Percentiles rank a stretch among this genome's conserved stretches.
These are phyloP conservation scores for Oreortyx pictus DNA, from an alignment of 2,797 vertebrate genomes.

Conservation along the genomic window DNA sequence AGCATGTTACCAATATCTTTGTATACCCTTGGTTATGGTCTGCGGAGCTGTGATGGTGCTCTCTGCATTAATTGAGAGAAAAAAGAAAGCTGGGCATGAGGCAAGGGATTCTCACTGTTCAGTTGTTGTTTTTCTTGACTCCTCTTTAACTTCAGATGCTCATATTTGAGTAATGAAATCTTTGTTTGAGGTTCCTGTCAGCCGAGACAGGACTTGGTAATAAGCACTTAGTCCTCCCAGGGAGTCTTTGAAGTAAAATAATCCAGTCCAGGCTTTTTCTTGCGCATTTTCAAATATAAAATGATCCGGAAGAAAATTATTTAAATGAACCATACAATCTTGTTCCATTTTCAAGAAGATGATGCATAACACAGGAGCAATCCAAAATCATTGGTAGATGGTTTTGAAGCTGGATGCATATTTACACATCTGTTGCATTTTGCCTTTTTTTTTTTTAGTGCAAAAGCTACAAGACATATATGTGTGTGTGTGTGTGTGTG, in stretches of 20 bases:
- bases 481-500: background rate
- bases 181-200: slow-evolving; percentile 32
- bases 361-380: background rate
- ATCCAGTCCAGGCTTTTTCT: background rate
- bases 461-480: background rate
- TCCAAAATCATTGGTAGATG: background rate
- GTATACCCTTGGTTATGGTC: background rate
- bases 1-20: background rate
- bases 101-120: background rate
- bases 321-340: slow-evolving; percentile 16
- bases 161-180: background rate
- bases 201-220: slow-evolving; percentile 1
- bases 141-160: slow-evolving; percentile 19
- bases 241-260: slow-evolving; percentile 24
- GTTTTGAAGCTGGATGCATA: background rate
- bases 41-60: background rate
- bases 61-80: background rate
- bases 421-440: background rate
- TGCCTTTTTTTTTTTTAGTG: background rate
- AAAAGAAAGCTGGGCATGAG: background rate
- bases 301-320: slow-evolving; percentile 19
- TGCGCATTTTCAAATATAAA: slow-evolving; percentile 7
- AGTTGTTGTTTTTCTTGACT: background rate
- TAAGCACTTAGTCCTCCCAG: background rate
- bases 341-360: slow-evolving; percentile 33